Conservation (phyloP, 2,888 invertebrate species). For the Melanostoma scalare region DNA sequence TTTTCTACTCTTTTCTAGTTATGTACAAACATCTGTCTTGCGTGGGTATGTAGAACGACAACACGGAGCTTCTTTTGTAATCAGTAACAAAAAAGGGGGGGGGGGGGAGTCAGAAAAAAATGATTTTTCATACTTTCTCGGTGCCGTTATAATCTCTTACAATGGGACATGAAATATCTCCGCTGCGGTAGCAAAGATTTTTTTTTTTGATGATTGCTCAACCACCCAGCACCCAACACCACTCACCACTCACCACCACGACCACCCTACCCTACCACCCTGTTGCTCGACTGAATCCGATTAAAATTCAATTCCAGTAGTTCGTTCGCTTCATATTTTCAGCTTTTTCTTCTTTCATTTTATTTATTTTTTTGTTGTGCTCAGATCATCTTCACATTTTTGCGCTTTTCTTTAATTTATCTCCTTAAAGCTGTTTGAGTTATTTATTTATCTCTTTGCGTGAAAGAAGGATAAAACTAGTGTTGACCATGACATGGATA, state of each 20-base stretch:
- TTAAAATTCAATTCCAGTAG: conserved; percentile 59
- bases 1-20: conserved; percentile 1
- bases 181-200: background rate
- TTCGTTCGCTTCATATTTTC: background rate
- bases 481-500: conserved; percentile 65
- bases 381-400: background rate
- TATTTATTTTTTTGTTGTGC: background rate
- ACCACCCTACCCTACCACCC: background rate
- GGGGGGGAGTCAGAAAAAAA: background rate
- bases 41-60: conserved; percentile 32
- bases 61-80: conserved; percentile 31
- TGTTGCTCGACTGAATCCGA: conserved; percentile 38
- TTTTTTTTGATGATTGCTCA: background rate
- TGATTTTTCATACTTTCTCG: conserved; percentile 14
- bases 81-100: conserved; percentile 3
- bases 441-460: background rate
- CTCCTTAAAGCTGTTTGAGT: conserved; percentile 27
- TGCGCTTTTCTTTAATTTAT: conserved; percentile 31
- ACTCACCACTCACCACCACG: no score
- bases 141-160: conserved; percentile 14
- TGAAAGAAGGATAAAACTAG: conserved; percentile 21
- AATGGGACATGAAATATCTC: background rate
- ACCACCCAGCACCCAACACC: no score
- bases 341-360: background rate
- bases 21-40: background rate